Evolutionary conservation across 64 coral and sea anemone genomes (phyloP).

Genomic region (Acropora yongei): DNA sequence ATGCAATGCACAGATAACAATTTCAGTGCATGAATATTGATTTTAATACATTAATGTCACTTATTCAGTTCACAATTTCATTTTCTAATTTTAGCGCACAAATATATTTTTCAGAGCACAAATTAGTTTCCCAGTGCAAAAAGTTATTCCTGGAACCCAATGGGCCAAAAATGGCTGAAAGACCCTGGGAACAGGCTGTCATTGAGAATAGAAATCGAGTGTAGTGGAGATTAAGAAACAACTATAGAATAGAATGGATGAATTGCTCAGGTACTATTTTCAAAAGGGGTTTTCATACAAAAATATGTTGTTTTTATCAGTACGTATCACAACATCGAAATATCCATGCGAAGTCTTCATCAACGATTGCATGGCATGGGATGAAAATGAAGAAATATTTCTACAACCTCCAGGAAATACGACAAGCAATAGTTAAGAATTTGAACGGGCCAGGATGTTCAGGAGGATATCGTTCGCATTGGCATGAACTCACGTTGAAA

Average conservation of each 20-base stretch:
- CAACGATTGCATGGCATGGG: background rate
- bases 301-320: background rate
- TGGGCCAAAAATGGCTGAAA: too few relatives aligned
- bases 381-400: background rate
- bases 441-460: too few relatives aligned
- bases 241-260: background rate
- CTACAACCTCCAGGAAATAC: background rate
- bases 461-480: too few relatives aligned
- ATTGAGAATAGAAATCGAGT: background rate
- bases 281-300: slow-evolving; percentile 7
- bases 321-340: background rate
- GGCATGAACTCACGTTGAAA: too few relatives aligned
- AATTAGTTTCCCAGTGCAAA: too few relatives aligned
- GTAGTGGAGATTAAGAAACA: background rate
- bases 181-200: background rate
- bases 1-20: too few relatives aligned
- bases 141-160: too few relatives aligned
- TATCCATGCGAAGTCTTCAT: slow-evolving; percentile 1
- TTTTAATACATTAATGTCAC: too few relatives aligned
- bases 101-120: too few relatives aligned
- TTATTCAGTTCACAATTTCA: too few relatives aligned
- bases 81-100: background rate
- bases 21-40: too few relatives aligned
- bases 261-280: slow-evolving; percentile 12
- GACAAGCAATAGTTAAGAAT: too few relatives aligned